Conservation (phyloP, 1,140 invertebrate genomes). For the Drosophila obscura region DNA sequence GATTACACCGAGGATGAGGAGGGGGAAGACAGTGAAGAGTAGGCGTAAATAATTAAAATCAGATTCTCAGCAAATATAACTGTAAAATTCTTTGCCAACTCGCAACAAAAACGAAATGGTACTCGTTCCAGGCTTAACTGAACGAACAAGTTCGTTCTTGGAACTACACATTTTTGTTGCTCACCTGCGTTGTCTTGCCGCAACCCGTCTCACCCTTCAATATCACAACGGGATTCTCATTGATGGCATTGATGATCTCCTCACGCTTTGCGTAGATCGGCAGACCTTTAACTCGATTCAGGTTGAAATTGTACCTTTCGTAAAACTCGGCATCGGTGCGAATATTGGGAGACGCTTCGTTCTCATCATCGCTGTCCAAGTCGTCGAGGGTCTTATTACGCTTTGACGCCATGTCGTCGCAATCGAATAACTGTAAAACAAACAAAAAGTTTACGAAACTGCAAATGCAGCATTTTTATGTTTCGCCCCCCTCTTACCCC, state of each 20-base stretch:
- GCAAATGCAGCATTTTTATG: slow-evolving; percentile 1
- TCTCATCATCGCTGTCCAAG: slow-evolving; percentile 59
- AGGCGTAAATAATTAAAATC: not conserved
- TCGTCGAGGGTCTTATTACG: slow-evolving; percentile 45
- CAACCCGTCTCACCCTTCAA: slow-evolving; percentile 85
- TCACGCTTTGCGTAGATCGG: slow-evolving; percentile 68
- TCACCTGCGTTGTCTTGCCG: slow-evolving; percentile 94
- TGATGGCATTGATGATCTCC: slow-evolving; percentile 59
- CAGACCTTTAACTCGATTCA: slow-evolving; percentile 59
- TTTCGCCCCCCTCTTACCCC: slow-evolving; percentile 34
- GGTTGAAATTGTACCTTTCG: slow-evolving; percentile 62
- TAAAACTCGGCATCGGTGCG: slow-evolving; percentile 65
- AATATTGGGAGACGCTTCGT: slow-evolving; percentile 7
- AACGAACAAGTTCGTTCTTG: slow-evolving; percentile 5
- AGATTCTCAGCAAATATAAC: too few relatives aligned
- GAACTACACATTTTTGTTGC: not conserved
- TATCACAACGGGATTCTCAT: slow-evolving; percentile 67
- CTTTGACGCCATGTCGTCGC: not conserved
- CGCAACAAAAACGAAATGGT: not conserved
- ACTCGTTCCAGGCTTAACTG: too few relatives aligned
- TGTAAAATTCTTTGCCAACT: not conserved
- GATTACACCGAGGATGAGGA: slow-evolving; percentile 21
- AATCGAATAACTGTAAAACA: slow-evolving; percentile 4
- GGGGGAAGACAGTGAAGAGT: not conserved
- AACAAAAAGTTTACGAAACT: not conserved